These are phyloP conservation scores for Ophioderma brevispina DNA, from an alignment of 35 echinoderm and acorn worm genomes.

Conservation along the genomic window DNA sequence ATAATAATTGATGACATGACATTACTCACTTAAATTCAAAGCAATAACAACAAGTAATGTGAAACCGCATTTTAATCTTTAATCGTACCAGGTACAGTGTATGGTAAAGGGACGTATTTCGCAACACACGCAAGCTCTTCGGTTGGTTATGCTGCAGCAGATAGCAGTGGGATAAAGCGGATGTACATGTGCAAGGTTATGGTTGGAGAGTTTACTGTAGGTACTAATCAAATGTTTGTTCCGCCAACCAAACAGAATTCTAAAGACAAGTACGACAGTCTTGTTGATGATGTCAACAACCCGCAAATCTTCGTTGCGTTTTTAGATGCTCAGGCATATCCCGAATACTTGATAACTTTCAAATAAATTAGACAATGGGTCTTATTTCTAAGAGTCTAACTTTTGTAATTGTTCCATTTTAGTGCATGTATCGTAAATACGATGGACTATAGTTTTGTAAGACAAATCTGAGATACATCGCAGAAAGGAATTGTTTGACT, in stretches of 20 bases:
- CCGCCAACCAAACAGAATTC: background rate
- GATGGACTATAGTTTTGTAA: too few relatives aligned
- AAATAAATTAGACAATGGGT: slow-evolving; percentile 12
- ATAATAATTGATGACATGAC: too few relatives aligned
- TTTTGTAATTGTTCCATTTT: too few relatives aligned
- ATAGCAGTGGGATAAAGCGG: background rate
- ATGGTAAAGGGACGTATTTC: slow-evolving; percentile 49
- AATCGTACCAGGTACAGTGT: slow-evolving; percentile 25
- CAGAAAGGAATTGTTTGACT: too few relatives aligned
- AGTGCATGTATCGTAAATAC: too few relatives aligned
- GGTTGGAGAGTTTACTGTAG: slow-evolving; percentile 1
- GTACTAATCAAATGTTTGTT: background rate
- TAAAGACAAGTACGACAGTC: slow-evolving; percentile 10
- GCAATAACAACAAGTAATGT: too few relatives aligned
- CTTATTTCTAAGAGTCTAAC: too few relatives aligned
- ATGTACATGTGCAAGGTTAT: slow-evolving; percentile 36
- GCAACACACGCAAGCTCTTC: slow-evolving; percentile 25
- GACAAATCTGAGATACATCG: too few relatives aligned
- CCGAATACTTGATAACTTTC: slow-evolving; percentile 45
- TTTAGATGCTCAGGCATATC: slow-evolving; percentile 54
- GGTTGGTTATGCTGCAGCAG: background rate
- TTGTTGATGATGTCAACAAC: slow-evolving; percentile 4
- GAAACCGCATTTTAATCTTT: too few relatives aligned
- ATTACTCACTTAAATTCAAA: too few relatives aligned
- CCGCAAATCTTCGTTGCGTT: slow-evolving; percentile 27